phyloP scores from a whole-genome alignment of 2,888 invertebrate species.

The Petrolisthes manimaculis region DNA sequence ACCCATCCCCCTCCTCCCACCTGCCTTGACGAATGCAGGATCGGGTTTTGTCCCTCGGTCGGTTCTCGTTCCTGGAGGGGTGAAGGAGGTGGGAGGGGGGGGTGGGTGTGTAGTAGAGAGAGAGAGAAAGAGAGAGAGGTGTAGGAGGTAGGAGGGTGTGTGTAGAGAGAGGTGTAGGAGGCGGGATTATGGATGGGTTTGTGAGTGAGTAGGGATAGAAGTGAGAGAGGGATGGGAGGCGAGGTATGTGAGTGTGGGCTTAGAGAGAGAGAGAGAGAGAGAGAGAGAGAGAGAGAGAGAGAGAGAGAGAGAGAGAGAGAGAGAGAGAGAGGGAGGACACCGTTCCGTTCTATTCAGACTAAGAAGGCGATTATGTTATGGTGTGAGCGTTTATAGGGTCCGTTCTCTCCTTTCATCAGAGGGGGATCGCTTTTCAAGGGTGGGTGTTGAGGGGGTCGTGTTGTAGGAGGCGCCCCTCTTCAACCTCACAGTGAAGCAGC shows the following conservation, averaged over 20 bases:
- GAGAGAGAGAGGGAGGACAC: neutral
- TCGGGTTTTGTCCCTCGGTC: neutral
- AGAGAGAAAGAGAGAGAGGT: neutral
- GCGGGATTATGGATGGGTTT: neutral
- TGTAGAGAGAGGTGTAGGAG: neutral
- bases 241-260: neutral
- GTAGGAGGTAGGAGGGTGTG: neutral
- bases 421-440: too few species aligned
- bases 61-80: conserved; percentile 31
- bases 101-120: neutral
- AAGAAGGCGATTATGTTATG: neutral
- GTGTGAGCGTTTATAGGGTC: neutral
- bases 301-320: neutral
- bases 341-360: neutral
- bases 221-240: neutral
- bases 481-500: too few species aligned
- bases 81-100: conserved; percentile 32
- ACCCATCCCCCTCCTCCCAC: neutral
- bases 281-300: neutral
- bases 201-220: neutral
- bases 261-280: neutral
- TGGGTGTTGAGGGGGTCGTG: too few species aligned
- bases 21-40: conserved; percentile 51
- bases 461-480: too few species aligned
- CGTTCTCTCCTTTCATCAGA: neutral